These are phyloP conservation scores for Octopus sinensis DNA, from an alignment of 1,140 invertebrate genomes.

Conservation along the genomic window DNA sequence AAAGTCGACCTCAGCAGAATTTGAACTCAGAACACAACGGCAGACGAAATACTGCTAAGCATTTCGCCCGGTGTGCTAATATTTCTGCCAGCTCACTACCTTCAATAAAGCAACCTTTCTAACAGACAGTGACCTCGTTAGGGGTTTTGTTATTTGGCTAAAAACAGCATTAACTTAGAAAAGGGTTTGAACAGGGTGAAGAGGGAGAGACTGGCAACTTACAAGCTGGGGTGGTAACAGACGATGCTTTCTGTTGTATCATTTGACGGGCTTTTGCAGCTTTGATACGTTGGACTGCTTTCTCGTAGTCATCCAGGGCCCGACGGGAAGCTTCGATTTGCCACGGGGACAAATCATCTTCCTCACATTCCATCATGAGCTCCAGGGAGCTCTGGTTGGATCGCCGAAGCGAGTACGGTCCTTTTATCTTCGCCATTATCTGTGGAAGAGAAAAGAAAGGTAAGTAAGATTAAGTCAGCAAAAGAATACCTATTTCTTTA, in stretches of 20 bases:
- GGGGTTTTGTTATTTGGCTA: no score
- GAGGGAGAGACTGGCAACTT: no score
- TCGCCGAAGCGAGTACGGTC: background rate
- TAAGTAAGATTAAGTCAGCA: background rate
- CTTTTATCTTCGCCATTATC: background rate
- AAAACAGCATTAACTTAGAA: no score
- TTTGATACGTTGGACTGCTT: conserved; percentile 29
- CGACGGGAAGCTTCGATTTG: conserved; percentile 32
- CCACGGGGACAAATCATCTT: conserved; percentile 35
- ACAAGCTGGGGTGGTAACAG: background rate
- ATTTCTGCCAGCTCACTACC: no score
- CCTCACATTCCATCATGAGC: conserved; percentile 48
- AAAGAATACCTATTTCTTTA: no score
- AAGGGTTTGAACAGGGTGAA: no score
- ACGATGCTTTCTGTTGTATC: conserved; percentile 2
- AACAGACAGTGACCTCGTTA: no score
- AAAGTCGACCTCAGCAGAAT: no score
- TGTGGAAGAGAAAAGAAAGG: background rate
- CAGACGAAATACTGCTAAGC: no score
- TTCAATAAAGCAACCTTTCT: no score
- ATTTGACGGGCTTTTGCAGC: conserved; percentile 22
- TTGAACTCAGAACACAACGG: no score
- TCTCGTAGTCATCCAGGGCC: conserved; percentile 33
- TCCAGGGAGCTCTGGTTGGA: conserved; percentile 25
- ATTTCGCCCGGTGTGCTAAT: no score